Conservation (phyloP, 1,140 invertebrate species). For the Rhopalosiphum padi region DNA sequence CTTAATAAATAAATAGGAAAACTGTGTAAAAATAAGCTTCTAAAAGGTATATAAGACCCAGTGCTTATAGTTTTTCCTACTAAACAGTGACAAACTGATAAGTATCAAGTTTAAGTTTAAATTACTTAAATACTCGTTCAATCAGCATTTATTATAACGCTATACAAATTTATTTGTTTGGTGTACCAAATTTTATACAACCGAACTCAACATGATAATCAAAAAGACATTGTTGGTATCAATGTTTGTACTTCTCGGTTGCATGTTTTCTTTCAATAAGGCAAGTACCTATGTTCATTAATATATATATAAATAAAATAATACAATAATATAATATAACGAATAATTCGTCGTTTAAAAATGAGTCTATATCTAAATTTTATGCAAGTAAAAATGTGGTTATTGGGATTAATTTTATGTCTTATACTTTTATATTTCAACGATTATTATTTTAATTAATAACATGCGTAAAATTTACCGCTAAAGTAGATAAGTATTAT, state of each 20-base stretch:
- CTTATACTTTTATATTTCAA: not conserved
- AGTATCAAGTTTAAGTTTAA: not conserved
- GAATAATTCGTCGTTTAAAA: not conserved
- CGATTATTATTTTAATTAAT: not conserved
- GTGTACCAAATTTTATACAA: not conserved
- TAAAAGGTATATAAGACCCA: not conserved
- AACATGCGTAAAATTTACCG: not conserved
- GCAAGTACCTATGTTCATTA: not conserved
- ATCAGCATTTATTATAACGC: not conserved
- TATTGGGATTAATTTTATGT: not conserved
- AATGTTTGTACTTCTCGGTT: not conserved
- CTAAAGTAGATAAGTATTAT: not conserved
- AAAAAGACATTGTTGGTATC: constrained; percentile 26
- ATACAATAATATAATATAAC: not conserved
- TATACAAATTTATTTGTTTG: not conserved
- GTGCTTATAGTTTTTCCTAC: not conserved
- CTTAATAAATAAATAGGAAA: not conserved
- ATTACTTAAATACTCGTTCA: not conserved
- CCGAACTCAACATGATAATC: not conserved
- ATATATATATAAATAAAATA: not conserved
- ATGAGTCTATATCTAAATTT: not conserved
- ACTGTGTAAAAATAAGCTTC: not conserved
- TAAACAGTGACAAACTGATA: not conserved
- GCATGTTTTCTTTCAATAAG: not conserved
- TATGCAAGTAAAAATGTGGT: not conserved